Percentiles rank a stretch among this genome's conserved stretches.
Evolutionary conservation across 2,797 vertebrate species (phyloP).

Genomic region (Gambusia yucatana): DNA sequence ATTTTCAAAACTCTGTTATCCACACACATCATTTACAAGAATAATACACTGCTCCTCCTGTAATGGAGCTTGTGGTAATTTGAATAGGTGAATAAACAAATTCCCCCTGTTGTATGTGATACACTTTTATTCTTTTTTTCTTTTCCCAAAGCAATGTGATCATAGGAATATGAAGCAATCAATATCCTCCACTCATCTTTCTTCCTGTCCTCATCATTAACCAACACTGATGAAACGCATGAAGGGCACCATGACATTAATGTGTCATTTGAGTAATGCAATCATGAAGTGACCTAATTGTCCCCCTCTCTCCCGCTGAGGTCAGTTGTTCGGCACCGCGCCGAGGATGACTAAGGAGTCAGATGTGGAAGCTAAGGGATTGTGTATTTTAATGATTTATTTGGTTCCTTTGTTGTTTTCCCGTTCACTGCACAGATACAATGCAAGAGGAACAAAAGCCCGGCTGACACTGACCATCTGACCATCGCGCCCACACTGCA

Average conservation of each 20-base stretch:
- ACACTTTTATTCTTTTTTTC: slow-evolving; percentile 10
- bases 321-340: slow-evolving; percentile 63
- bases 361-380: slow-evolving; percentile 76
- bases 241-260: slow-evolving; percentile 71
- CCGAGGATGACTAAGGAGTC: slow-evolving; percentile 73
- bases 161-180: slow-evolving; percentile 57
- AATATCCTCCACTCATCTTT: slow-evolving; percentile 39
- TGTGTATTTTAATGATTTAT: slow-evolving; percentile 81
- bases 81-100: slow-evolving; percentile 62
- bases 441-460: slow-evolving; percentile 75
- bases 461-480: slow-evolving; percentile 79
- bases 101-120: slow-evolving; percentile 33
- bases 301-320: slow-evolving; percentile 54
- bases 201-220: slow-evolving; percentile 57
- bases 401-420: slow-evolving; percentile 77
- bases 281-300: slow-evolving; percentile 79
- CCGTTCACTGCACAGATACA: slow-evolving; percentile 77
- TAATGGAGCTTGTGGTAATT: slow-evolving; percentile 57
- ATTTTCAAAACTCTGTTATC: slow-evolving; percentile 76
- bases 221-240: slow-evolving; percentile 62
- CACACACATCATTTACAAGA: slow-evolving; percentile 64
- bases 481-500: slow-evolving; percentile 69
- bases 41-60: slow-evolving; percentile 54
- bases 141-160: slow-evolving; percentile 37
- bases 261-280: slow-evolving; percentile 74